These are phyloP conservation scores for Drosophila grimshawi DNA, from an alignment of 1,140 invertebrate species.

Conservation along the genomic window DNA sequence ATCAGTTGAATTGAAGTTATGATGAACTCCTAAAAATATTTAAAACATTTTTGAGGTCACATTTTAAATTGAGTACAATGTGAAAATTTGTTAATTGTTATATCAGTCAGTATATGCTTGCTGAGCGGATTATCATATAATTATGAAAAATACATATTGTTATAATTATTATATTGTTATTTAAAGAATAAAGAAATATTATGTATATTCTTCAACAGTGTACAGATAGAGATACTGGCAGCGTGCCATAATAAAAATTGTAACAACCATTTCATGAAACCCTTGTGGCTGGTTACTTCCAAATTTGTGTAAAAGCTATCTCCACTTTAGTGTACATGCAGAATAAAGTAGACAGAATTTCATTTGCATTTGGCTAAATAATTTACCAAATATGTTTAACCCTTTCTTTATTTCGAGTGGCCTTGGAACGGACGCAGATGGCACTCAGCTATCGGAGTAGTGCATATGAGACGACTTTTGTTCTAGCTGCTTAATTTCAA, in stretches of 20 bases:
- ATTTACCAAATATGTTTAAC: slow-evolving; percentile 60
- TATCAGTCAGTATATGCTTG: too few relatives aligned
- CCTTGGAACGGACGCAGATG: slow-evolving; percentile 51
- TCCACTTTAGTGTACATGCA: slow-evolving; percentile 8
- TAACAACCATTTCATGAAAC: too few relatives aligned
- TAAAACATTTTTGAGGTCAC: neutral
- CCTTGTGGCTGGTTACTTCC: neutral
- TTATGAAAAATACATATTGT: too few relatives aligned
- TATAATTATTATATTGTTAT: neutral
- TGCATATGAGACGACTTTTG: neutral
- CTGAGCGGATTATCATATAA: too few relatives aligned
- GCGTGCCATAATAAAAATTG: too few relatives aligned
- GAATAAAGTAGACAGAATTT: slow-evolving; percentile 35
- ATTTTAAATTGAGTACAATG: neutral
- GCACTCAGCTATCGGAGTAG: neutral
- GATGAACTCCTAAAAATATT: slow-evolving; percentile 7
- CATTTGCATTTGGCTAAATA: slow-evolving; percentile 69
- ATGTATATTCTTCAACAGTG: neutral
- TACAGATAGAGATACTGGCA: too few relatives aligned
- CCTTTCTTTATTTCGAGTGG: slow-evolving; percentile 24
- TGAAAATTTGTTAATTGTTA: neutral
- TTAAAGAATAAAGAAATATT: neutral
- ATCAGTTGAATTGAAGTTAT: slow-evolving; percentile 17
- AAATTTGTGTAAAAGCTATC: slow-evolving; percentile 27
- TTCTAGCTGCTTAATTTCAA: slow-evolving; percentile 43